Evolutionary conservation across 2,888 invertebrate species (phyloP), one percentile per base, ranked within the genome.

Genomic region (Caenorhabditis angaria): DNA sequence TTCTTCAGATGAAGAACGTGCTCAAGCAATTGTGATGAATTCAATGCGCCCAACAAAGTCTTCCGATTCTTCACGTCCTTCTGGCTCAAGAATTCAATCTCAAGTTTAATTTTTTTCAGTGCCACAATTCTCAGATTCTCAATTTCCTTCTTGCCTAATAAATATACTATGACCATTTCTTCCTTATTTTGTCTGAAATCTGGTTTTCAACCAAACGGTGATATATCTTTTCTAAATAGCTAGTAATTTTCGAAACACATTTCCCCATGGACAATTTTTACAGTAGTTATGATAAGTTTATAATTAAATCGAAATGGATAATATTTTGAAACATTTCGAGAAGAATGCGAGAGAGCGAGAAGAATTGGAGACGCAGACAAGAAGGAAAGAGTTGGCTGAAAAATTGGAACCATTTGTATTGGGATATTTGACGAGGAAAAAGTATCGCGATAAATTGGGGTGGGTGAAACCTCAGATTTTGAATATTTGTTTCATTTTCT

Each of bases 1-100:
- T 25, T 54, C 22, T 77, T 32, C 65, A 78, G 80, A 73, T 6
- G 80, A 81, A 18, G 78, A 81, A 66, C 74, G 82, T 8, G 76
- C 81, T 8, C 82, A 84, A 50, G 83, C 85, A 22, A 85, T 85
- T 35, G 85, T 85, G 48, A 81, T 85, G 80, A 85, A 85, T 47
- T 83, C 84, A 27, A 79, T 80, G 78, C 55, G 73, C 20, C 73
- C 70, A 14, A 54, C 47, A 10, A 53, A 59, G n/a, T 29, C 20
- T 20, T 32, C 59, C 25, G 14, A 62, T 2, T 51, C 56, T 10
- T 22, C 27, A n/a, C 55, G 66, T 6, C 66, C 64, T 27, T 58
- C 67, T 47, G 79, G 77, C 2, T 79, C 79, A 4, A 69, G 76
- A 47, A 28, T 76, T n/a, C 79, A 79, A 22, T 77, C 79, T 5